Evolutionary conservation across 1,140 invertebrate genomes (phyloP).

Genomic region (Epicauta chinensis): DNA sequence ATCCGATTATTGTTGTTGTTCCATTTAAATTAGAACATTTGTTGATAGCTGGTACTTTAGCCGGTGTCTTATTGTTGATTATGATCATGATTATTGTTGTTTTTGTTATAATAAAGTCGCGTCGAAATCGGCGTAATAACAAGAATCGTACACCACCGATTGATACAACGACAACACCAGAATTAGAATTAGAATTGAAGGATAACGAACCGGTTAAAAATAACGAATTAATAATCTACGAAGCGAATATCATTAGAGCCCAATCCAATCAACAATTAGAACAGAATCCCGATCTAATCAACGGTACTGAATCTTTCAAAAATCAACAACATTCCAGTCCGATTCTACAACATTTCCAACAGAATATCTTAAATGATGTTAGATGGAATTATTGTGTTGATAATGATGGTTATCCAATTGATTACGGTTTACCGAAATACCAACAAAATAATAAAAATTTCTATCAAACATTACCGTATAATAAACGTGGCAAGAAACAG

Average conservation of each 20-base stretch:
- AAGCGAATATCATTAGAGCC: slow-evolving; percentile 25
- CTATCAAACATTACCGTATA: slow-evolving; percentile 63
- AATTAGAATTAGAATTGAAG: slow-evolving; percentile 8
- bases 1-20: slow-evolving; percentile 56
- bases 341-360: neutral
- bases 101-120: slow-evolving; percentile 48
- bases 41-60: slow-evolving; percentile 45
- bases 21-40: slow-evolving; percentile 57
- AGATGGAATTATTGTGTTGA: slow-evolving; percentile 46
- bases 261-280: slow-evolving; percentile 51
- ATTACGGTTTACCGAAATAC: slow-evolving; percentile 68
- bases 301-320: slow-evolving; percentile 53
- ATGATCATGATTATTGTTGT: slow-evolving; percentile 54
- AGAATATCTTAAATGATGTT: neutral
- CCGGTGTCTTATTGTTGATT: slow-evolving; percentile 53
- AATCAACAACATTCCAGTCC: slow-evolving; percentile 32
- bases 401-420: slow-evolving; percentile 67
- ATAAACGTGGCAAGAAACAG: slow-evolving; percentile 58
- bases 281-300: slow-evolving; percentile 71
- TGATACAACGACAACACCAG: slow-evolving; percentile 35
- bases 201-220: neutral
- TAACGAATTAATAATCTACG: neutral
- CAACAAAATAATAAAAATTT: slow-evolving; percentile 42
- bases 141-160: too few species aligned
- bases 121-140: slow-evolving; percentile 32